Conservation (phyloP, 2,888 invertebrate species). For the Calameuta filiformis region DNA sequence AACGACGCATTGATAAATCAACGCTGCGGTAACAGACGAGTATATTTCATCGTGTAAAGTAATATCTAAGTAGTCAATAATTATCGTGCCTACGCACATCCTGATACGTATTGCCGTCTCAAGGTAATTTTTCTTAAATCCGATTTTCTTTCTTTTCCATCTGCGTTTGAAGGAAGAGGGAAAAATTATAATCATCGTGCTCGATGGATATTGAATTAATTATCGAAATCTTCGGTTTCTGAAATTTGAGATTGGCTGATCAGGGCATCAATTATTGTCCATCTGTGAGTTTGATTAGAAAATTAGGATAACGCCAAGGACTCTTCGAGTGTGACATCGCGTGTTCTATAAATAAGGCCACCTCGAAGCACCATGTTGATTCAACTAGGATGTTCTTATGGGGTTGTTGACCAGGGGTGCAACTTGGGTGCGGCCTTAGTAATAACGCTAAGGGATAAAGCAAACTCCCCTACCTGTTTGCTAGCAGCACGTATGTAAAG, state of each 20-base stretch:
- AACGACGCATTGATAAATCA: neutral
- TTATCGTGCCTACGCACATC: neutral
- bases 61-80: neutral
- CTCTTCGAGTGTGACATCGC: slow-evolving; percentile 15
- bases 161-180: neutral
- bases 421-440: slow-evolving; percentile 37
- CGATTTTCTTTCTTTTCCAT: neutral
- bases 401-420: slow-evolving; percentile 43
- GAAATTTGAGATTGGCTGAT: neutral
- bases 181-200: neutral
- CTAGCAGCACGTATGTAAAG: neutral
- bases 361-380: neutral
- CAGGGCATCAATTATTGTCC: neutral
- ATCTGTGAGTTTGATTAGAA: neutral
- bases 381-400: slow-evolving; percentile 17
- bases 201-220: neutral
- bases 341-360: slow-evolving; percentile 31
- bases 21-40: neutral
- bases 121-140: neutral
- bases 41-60: neutral
- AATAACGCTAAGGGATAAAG: slow-evolving; percentile 31
- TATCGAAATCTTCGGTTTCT: neutral
- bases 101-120: neutral
- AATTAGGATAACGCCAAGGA: neutral
- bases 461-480: slow-evolving; percentile 9